phyloP scores from a whole-genome alignment of 2,797 vertebrate species.

The Synanceia verrucosa region DNA sequence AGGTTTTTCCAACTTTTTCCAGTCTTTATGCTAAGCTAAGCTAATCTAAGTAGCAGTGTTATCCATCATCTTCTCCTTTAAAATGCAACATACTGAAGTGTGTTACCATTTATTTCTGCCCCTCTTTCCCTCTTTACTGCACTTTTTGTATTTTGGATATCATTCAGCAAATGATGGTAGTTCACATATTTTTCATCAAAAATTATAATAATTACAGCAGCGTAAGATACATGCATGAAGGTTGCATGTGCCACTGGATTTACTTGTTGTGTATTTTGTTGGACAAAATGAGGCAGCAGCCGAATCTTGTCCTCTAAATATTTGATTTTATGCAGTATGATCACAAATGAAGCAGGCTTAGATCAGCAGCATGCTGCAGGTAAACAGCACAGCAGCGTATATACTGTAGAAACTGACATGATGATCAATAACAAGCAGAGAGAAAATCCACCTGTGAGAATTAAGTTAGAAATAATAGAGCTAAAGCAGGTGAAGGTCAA shows the following conservation, averaged over 20 bases:
- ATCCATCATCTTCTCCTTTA: too few relatives aligned
- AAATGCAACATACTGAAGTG: not conserved
- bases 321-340: not conserved
- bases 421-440: conserved; percentile 27
- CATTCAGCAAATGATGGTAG: not conserved
- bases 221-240: not conserved
- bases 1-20: too few relatives aligned
- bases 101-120: not conserved
- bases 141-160: not conserved
- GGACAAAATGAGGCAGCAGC: not conserved
- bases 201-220: not conserved
- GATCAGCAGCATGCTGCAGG: not conserved
- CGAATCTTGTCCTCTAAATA: not conserved
- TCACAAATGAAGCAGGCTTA: not conserved
- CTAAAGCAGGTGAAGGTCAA: not conserved
- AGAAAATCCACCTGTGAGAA: conserved; percentile 15
- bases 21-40: too few relatives aligned
- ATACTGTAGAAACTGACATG: conserved; percentile 17
- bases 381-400: conserved; percentile 13
- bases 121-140: not conserved
- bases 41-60: too few relatives aligned
- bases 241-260: not conserved
- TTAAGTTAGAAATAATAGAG: conserved; percentile 14
- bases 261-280: not conserved
- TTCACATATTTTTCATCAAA: not conserved